Evolutionary conservation across 1,140 invertebrate genomes (phyloP).

Genomic region (Drosophila melanica): DNA sequence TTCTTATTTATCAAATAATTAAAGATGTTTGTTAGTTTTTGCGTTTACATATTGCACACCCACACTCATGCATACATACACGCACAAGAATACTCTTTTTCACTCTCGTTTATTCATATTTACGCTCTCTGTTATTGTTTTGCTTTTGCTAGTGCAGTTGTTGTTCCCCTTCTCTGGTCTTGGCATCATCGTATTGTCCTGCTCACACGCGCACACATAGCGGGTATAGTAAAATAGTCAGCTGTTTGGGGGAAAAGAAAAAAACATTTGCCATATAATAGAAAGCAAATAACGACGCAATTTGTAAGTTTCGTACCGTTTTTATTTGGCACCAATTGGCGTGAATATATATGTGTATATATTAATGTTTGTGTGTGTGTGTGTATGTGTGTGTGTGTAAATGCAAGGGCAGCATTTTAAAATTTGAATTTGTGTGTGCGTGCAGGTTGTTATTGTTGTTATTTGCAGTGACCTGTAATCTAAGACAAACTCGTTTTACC

Average conservation of each 20-base stretch:
- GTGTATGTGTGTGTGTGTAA: neutral
- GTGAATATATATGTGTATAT: constrained; percentile 6
- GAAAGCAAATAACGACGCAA: constrained; percentile 36
- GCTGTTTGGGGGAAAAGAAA: constrained; percentile 34
- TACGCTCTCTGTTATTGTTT: constrained; percentile 77
- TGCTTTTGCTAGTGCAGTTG: constrained; percentile 63
- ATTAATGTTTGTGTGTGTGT: neutral
- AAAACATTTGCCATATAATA: constrained; percentile 20
- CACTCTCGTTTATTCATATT: constrained; percentile 36
- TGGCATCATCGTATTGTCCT: constrained; percentile 34
- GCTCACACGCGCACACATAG: constrained; percentile 32
- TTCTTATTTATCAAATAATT: constrained; percentile 24
- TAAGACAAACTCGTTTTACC: constrained; percentile 71
- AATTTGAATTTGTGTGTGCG: constrained; percentile 23
- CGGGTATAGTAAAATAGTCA: constrained; percentile 24
- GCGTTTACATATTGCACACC: constrained; percentile 18
- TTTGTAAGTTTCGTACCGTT: constrained; percentile 26
- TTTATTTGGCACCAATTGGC: constrained; percentile 32
- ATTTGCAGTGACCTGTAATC: constrained; percentile 58
- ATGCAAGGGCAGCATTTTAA: constrained; percentile 34
- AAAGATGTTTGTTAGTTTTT: constrained; percentile 21
- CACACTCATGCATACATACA: constrained; percentile 10
- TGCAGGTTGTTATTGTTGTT: constrained; percentile 39
- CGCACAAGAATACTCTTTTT: constrained; percentile 24
- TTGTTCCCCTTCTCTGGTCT: constrained; percentile 33